A percentile compares a stretch with the other conserved stretches of the same genome.
Conservation (phyloP, 2,888 invertebrate genomes). For the Portevinia maculata region DNA sequence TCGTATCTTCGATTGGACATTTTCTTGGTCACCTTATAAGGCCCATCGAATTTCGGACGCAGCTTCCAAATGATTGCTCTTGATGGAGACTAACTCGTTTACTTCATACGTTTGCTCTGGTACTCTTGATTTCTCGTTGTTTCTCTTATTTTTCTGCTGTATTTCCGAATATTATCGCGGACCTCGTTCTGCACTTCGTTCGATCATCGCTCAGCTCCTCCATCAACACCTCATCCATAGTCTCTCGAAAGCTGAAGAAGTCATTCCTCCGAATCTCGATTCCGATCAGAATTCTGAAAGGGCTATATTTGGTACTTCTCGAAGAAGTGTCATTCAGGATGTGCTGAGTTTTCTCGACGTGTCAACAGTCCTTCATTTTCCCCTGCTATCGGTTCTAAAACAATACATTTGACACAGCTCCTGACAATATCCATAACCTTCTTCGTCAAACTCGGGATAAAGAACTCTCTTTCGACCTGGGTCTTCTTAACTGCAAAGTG, state of each 20-base stretch:
- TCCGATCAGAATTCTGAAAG: conserved; percentile 59
- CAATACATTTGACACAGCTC: conserved; percentile 79
- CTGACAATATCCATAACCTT: too few relatives aligned
- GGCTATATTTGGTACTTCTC: conserved; percentile 71
- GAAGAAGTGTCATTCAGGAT: conserved; percentile 76
- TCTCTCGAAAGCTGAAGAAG: conserved; percentile 16
- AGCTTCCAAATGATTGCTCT: conserved; percentile 56
- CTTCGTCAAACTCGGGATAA: too few relatives aligned
- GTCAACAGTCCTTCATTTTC: too few relatives aligned
- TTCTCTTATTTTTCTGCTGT: conserved; percentile 46
- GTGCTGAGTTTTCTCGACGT: conserved; percentile 75
- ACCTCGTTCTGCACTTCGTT: conserved; percentile 33
- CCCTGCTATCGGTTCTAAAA: conserved; percentile 75
- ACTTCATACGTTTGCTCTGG: conserved; percentile 32
- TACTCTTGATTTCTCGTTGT: conserved; percentile 23
- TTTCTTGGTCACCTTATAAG: conserved; percentile 26
- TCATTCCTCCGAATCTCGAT: conserved; percentile 35
- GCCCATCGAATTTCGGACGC: conserved; percentile 54
- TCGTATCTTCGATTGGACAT: conserved; percentile 54
- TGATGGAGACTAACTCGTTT: conserved; percentile 54
- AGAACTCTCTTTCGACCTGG: too few relatives aligned
- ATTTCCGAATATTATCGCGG: conserved; percentile 38
- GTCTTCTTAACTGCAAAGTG: too few relatives aligned
- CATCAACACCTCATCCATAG: conserved; percentile 33
- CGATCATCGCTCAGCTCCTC: too few relatives aligned